Base-by-base conservation (phyloP, 1,140 invertebrate species). In the Olivierus martensii region DNA sequence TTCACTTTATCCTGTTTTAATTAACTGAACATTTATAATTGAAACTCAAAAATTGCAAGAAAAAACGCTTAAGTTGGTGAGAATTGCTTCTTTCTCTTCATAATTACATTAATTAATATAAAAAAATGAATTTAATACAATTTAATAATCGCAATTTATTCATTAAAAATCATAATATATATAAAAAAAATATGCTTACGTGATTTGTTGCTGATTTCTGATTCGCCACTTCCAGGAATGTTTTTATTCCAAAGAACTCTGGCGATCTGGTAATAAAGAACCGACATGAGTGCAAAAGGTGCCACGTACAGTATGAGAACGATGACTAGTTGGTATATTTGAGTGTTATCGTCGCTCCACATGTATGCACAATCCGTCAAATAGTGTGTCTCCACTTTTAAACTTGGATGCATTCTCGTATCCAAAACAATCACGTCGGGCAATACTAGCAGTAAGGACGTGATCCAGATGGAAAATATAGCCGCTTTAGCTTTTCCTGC, bases 401-500 rank as follows among this genome's bases (percentile, higher is more conserved):
- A 66, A 7, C 48, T 61, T 46, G 66, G 53, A 9, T 67, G 68
- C 34, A 72, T 65, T 21, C 41, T 47, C 0, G 80, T 79, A 55
- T 80, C 73, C 17, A 86, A 70, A 0, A 80, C 79, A 6, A 85
- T 66, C 48, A 84, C 72, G 17, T 59, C 58, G 3, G 58, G 56
- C 9, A 51, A 34, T 3, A 41, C 55, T 10, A 85, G 79, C 1
- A 79, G 41, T 1, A 87, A 63, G 9, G 87, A 80, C 2, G 86
- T 56, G 11, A 83, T 64, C 88, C 87, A 93, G 53, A 92, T 91
- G 49, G 84, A 68, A n/a, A 82, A 68, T 53, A 90, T 86, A 41
- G 82, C 81, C 3, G 79, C 82, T 70, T 86, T 84, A 17, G 87
- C 87, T 46, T 85, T 73, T 14, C 75, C 71, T 0, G 84, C 83